Evolutionary conservation across 2,113 vertebrate genomes (phyloP).

Genomic region (Colinus virginianus): DNA sequence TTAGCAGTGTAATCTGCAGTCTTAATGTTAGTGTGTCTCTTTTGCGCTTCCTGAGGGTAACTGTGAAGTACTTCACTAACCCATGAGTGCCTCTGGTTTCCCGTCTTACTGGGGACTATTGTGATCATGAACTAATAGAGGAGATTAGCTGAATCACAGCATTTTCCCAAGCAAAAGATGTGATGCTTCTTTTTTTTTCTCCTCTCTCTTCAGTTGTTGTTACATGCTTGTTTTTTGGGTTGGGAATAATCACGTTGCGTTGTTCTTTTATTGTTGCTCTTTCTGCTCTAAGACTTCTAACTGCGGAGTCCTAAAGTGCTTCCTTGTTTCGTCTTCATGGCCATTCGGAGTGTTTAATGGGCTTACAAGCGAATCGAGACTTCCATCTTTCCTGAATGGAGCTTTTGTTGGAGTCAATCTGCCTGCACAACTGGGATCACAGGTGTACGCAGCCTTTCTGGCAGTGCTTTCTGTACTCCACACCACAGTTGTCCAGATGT

Average conservation of each 20-base stretch:
- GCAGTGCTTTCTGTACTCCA: conserved; percentile 27
- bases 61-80: conserved; percentile 2
- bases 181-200: neutral
- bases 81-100: neutral
- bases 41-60: conserved; percentile 32
- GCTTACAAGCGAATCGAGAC: conserved; percentile 31
- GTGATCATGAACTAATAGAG: conserved; percentile 48
- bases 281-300: conserved; percentile 42
- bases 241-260: conserved; percentile 59
- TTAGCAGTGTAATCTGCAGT: conserved; percentile 36
- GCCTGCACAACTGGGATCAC: conserved; percentile 48
- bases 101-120: neutral
- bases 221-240: conserved; percentile 39
- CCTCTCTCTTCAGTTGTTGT: neutral
- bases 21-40: neutral
- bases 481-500: conserved; percentile 62
- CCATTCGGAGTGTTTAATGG: conserved; percentile 53
- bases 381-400: conserved; percentile 27
- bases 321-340: conserved; percentile 60
- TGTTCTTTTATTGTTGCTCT: conserved; percentile 54
- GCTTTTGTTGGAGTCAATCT: conserved; percentile 58
- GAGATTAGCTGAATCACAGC: conserved; percentile 60
- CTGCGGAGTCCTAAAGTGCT: conserved; percentile 63
- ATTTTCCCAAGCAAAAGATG: conserved; percentile 31
- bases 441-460: conserved; percentile 56